Evolutionary conservation across 2,113 vertebrate genomes (phyloP), one percentile per base, ranked within the genome.

Genomic region (Pelecanoides urinatrix): DNA sequence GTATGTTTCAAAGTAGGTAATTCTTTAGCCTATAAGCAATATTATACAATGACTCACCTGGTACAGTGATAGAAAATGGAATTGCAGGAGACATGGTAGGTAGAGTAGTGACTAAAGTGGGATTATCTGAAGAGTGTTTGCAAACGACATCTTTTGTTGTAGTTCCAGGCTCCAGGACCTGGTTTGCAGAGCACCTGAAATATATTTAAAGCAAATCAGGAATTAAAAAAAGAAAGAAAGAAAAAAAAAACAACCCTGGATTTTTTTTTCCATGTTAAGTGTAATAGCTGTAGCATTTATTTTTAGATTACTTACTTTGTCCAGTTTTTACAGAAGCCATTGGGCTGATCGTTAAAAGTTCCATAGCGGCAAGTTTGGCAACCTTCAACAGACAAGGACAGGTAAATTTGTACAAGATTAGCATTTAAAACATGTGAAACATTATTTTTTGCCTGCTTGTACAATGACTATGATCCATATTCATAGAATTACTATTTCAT

Each of bases 101-200:
- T 38, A 82, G 32, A 55, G n/a, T 16, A 66, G 87, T 38, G 85
- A 66, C 68, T 79, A 11, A 91, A 71, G 74, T 16, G 23, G 34
- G 12, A 81, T 55, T 66, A 21, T 68, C n/a, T 38, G 52, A 27
- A 23, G 20, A 0, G 0, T 71, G 62, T 32, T 95, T 93, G 66
- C 98, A 98, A 40, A 97, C 21, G 22, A 91, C 98, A 9, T 98
- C 98, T 9, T 70, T 96, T 23, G 65, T 49, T 78, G 80, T 52
- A 2, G 97, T 98, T 80, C 98, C 98, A 9, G 94, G 91, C 63
- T 49, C 66, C 13, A 86, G 77, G 6, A 98, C 32, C 32, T 91
- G 89, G 21, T 74, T 58, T 71, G 34, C 62, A 42, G 94, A 94
- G n/a, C 98, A 98, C 71, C 98, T 98, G 75, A 26, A 53, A 88